Base-by-base conservation (phyloP, 1,140 invertebrate genomes). In the Cherax quadricarinatus region DNA sequence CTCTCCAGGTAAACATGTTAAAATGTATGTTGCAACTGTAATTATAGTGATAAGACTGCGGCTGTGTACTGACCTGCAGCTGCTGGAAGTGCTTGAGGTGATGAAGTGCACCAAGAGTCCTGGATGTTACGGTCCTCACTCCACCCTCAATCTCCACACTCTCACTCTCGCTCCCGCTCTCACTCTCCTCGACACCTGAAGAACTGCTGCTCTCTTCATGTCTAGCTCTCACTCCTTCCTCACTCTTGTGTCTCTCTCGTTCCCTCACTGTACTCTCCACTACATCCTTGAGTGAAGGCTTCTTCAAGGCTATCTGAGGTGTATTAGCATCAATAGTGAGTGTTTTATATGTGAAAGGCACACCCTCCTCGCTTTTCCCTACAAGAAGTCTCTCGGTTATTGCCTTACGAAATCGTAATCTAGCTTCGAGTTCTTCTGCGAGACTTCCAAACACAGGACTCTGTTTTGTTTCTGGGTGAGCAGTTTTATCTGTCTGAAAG, bases 61-160 rank as follows among this genome's bases (percentile, higher is more conserved):
- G 53, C 9, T 57, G 53, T 57, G 9, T 21, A 48, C 75, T 62
- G 10, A 88, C 86, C 86, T 88, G 86, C 16, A 88, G 86, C 53
- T 88, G 86, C 86, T 88, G 86, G 78, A 88, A 88, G 53, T 88
- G 78, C 48, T 53, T 88, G n/a, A 88, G 86, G 30, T 88, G 78
- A 18, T 80, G 51, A 6, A 88, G 86, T 3, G 51, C 86, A 30
- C 86, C 86, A 4, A 88, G 86, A 7, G 10, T 81, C 78, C 78
- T 88, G 86, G 9, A 6, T 21, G 73, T 7, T 5, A 78, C n/a
- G 78, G n/a, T 48, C 24, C 73, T 57, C 30, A 60, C 86, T 4
- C 73, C 86, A 3, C 75, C 78, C 3, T 5, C 53, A 14, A 16
- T 49, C 73, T 21, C 75, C 78, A 21, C 75, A 16, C n/a, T 48